Base-by-base conservation (phyloP, 2,797 vertebrate species). In the Podarcis lilfordi region DNA sequence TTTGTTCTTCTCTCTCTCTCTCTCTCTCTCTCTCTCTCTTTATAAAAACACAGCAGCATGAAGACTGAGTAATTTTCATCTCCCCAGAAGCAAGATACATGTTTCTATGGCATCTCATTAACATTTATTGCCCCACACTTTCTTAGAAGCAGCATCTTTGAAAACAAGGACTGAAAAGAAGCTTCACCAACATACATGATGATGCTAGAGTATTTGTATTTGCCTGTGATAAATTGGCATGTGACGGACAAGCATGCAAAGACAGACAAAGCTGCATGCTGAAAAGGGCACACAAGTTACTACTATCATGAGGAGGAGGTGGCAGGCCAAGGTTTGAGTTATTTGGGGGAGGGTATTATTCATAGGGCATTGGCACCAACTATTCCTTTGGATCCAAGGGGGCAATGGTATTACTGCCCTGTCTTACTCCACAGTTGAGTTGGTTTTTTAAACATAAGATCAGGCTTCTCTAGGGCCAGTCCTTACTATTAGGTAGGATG, bases 21-120 rank as follows among this genome's bases (percentile, higher is more conserved):
- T 50, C 45, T 50, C 10, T 50, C 45, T 15, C 50, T 50, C 50
- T 50, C 50, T 50, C 50, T 50, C 50, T 50, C 11, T 50, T n/a
- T n/a, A n/a, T n/a, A n/a, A 91, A 82, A 95, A 94, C 91, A 90
- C 94, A 94, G 92, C 91, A 95, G 94, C 94, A 93, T 91, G 91
- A 80, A 88, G 87, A 93, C 91, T 92, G 78, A 84, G 43, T n/a
- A 66, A 93, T 96, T 94, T 95, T 92, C 93, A 94, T 95, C 92
- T 93, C 8, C 91, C 88, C 82, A 95, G 93, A 93, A 95, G 92
- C 89, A 91, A 95, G 92, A 81, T 91, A 86, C 83, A 89, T 55
- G 91, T 87, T 93, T 94, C 93, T 91, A 45, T 84, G 45, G 91
- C 88, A 91, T 84, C 91, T 89, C 86, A 94, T 95, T 96, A 93